These are phyloP conservation scores for Petrophora chlorosata DNA, from an alignment of 2,888 invertebrate species.

Conservation along the genomic window DNA sequence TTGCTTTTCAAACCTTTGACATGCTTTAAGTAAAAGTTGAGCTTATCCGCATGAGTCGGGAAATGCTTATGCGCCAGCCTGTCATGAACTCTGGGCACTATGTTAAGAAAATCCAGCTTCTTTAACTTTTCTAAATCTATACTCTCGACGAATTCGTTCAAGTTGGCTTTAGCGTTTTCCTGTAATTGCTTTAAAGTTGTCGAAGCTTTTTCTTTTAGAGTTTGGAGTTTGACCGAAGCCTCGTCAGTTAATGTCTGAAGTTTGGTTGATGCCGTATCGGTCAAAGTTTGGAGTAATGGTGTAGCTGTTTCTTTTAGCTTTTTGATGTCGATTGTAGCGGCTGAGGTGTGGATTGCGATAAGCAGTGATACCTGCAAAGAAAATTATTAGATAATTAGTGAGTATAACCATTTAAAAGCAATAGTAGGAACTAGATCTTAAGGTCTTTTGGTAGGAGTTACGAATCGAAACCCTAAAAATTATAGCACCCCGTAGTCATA, in stretches of 20 bases:
- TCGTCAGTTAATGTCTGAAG: conserved; percentile 41
- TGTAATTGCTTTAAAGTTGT: conserved; percentile 45
- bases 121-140: conserved; percentile 57
- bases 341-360: conserved; percentile 46
- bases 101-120: conserved; percentile 50
- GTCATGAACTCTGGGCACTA: conserved; percentile 48
- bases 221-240: conserved; percentile 46
- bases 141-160: conserved; percentile 29
- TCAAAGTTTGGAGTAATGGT: conserved; percentile 42
- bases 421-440: too few species aligned
- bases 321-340: conserved; percentile 59
- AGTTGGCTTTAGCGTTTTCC: conserved; percentile 37
- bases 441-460: too few species aligned
- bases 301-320: conserved; percentile 58
- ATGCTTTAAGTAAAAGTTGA: conserved; percentile 33
- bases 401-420: too few species aligned
- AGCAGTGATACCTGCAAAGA: conserved; percentile 59
- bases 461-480: too few species aligned
- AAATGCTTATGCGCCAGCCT: conserved; percentile 35
- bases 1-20: conserved; percentile 34
- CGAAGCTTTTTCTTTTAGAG: conserved; percentile 40
- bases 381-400: too few species aligned
- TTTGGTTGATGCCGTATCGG: conserved; percentile 46
- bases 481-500: too few species aligned
- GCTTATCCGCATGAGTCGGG: conserved; percentile 19